phyloP scores from a whole-genome alignment of 1,140 invertebrate genomes.

The Bombus balteatus region DNA sequence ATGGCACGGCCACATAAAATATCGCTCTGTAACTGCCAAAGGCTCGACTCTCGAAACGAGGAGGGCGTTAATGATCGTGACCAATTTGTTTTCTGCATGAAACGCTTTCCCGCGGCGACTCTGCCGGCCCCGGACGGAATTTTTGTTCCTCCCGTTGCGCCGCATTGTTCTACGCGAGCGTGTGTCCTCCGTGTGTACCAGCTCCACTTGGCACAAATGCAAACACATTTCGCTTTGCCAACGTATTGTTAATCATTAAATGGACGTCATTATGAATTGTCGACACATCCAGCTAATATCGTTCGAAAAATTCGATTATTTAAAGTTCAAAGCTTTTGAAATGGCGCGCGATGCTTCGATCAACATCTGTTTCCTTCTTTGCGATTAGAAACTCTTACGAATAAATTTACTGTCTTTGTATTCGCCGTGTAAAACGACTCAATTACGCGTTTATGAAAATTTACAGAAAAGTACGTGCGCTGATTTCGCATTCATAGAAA shows the following conservation, averaged over 20 bases:
- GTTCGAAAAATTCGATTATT: background rate
- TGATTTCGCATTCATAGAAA: no score
- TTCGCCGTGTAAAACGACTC: no score
- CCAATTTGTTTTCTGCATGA: slow-evolving; percentile 65
- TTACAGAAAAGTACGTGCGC: no score
- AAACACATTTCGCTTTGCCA: background rate
- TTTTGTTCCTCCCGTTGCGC: slow-evolving; percentile 42
- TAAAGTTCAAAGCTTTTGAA: background rate
- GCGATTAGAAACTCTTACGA: no score
- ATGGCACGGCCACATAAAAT: slow-evolving; percentile 41
- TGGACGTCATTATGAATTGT: background rate
- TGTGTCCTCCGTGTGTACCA: background rate
- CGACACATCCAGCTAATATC: background rate
- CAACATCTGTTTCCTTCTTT: no score
- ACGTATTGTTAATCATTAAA: background rate
- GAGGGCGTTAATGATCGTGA: slow-evolving; percentile 65
- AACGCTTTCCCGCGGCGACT: slow-evolving; percentile 61
- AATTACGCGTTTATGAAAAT: no score
- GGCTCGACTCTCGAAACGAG: slow-evolving; percentile 36
- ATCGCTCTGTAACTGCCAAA: slow-evolving; percentile 57
- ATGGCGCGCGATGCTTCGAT: background rate
- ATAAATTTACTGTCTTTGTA: no score
- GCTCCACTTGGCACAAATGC: slow-evolving; percentile 18
- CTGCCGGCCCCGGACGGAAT: slow-evolving; percentile 34
- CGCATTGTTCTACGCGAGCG: slow-evolving; percentile 31